Base-by-base conservation (phyloP, 2,113 vertebrate species). In the Gambusia affinis region DNA sequence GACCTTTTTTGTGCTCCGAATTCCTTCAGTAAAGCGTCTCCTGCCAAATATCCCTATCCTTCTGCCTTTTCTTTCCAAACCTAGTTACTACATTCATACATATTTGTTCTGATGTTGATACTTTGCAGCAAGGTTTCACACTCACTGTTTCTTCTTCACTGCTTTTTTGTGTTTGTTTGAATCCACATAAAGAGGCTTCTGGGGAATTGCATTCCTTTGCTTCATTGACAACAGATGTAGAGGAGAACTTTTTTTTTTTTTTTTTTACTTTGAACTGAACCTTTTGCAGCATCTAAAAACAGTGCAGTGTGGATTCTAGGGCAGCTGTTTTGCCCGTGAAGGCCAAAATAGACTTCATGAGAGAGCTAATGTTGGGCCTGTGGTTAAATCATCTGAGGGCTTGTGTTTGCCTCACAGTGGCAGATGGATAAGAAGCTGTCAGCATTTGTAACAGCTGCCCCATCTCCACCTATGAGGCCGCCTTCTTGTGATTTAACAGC, bases 211-310 rank as follows among this genome's bases (percentile, higher is more conserved):
- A 94, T 94, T 94, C 93, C 93, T 92, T 74, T 78, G 82, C 90
- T 91, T 92, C 92, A 94, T 94, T 93, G 89, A 90, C 91, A 93
- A 91, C 94, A 94, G 93, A 95, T 94, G 93, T 94, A 92, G 88
- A 82, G 79, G 60, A 88, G 81, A 79, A 63, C 85, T 74, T 70
- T 51, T 66, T 74, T 64, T 57, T 57, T 24, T 24, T 87, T 84
- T 73, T 44, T 57, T 51, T 51, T 70, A 76, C 51, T 89, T 79
- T 84, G 82, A 87, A 80, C 85, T 68, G 75, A 89, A 90, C 88
- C 81, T 87, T 90, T 89, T 85, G 80, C 89, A 87, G 79, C 33
- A 75, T 88, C 91, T 92, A 91, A 92, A 92, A 91, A 87, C 86
- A 76, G 90, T 89, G 72, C 28, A 22, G 79, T 77, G 76, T 82